Conservation (phyloP, 1,140 invertebrate genomes). For the Drosophila nebulosa region DNA sequence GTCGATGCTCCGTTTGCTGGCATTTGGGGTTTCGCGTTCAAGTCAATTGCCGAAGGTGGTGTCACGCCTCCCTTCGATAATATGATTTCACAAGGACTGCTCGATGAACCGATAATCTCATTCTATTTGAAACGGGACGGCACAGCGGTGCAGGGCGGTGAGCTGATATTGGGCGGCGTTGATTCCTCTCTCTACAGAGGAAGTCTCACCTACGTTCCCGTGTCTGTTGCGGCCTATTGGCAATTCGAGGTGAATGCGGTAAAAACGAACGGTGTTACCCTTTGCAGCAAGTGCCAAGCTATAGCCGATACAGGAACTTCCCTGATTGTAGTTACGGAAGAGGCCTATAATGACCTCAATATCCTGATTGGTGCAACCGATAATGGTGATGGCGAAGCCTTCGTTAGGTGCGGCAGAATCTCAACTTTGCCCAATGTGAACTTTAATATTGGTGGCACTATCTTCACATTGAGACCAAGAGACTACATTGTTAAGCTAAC, state of each 20-base stretch:
- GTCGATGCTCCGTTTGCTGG: slow-evolving; percentile 98
- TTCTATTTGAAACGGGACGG: slow-evolving; percentile 92
- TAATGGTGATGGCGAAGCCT: slow-evolving; percentile 30
- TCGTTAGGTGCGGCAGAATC: slow-evolving; percentile 30
- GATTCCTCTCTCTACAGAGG: slow-evolving; percentile 94
- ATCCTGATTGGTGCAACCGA: neutral
- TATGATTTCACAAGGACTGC: slow-evolving; percentile 92
- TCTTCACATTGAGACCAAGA: slow-evolving; percentile 35
- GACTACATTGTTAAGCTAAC: slow-evolving; percentile 46
- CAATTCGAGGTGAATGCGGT: slow-evolving; percentile 95
- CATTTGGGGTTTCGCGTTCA: slow-evolving; percentile 94
- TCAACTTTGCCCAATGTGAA: slow-evolving; percentile 29
- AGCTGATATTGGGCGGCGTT: slow-evolving; percentile 95
- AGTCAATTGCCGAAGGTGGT: slow-evolving; percentile 91
- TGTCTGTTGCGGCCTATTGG: slow-evolving; percentile 95
- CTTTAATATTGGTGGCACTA: slow-evolving; percentile 42
- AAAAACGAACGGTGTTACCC: slow-evolving; percentile 82
- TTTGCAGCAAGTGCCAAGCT: slow-evolving; percentile 83
- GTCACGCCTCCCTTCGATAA: slow-evolving; percentile 97
- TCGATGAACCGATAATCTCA: slow-evolving; percentile 93
- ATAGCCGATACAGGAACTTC: slow-evolving; percentile 92
- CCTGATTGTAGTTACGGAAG: slow-evolving; percentile 86
- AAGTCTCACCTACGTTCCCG: slow-evolving; percentile 94
- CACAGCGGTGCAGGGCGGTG: slow-evolving; percentile 88
- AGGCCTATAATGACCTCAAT: neutral